A percentile compares a stretch with the other conserved stretches of the same genome.
Evolutionary conservation across 2,888 invertebrate genomes (phyloP).

Genomic region (Ypsolopha sequella): DNA sequence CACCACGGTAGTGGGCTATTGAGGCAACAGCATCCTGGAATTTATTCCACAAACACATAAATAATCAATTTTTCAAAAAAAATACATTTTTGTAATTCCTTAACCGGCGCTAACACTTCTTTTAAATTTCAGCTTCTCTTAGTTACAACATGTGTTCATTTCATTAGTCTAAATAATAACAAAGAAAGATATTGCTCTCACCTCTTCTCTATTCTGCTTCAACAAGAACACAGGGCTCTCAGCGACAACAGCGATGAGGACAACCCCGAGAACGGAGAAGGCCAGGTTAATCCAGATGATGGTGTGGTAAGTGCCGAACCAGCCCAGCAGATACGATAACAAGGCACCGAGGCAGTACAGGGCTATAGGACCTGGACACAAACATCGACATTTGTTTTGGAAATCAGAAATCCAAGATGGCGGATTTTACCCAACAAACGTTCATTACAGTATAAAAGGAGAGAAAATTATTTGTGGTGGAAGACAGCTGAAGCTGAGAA

Average conservation of each 20-base stretch:
- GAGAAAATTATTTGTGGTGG: too few relatives aligned
- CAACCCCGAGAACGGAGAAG: conserved; percentile 21
- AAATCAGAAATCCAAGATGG: background rate
- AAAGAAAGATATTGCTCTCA: conserved; percentile 10
- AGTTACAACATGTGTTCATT: too few relatives aligned
- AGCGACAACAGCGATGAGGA: conserved; percentile 28
- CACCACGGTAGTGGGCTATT: conserved; percentile 44
- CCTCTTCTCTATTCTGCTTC: conserved; percentile 46
- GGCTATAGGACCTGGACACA: conserved; percentile 20
- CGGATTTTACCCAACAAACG: too few relatives aligned
- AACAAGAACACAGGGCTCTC: conserved; percentile 50
- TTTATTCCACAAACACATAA: too few relatives aligned
- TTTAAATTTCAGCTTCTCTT: too few relatives aligned
- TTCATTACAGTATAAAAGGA: too few relatives aligned
- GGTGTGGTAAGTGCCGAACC: conserved; percentile 33
- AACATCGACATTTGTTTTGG: background rate
- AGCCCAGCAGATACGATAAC: conserved; percentile 42
- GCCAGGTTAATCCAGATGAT: conserved; percentile 42
- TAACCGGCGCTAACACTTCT: too few relatives aligned
- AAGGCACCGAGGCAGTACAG: conserved; percentile 34
- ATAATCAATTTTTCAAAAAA: too few relatives aligned
- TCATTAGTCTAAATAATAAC: too few relatives aligned
- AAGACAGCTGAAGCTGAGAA: too few relatives aligned
- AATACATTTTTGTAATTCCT: too few relatives aligned
- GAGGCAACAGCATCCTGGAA: conserved; percentile 39